Conservation (phyloP, 2,888 invertebrate genomes). For the Eilema sororculum region DNA sequence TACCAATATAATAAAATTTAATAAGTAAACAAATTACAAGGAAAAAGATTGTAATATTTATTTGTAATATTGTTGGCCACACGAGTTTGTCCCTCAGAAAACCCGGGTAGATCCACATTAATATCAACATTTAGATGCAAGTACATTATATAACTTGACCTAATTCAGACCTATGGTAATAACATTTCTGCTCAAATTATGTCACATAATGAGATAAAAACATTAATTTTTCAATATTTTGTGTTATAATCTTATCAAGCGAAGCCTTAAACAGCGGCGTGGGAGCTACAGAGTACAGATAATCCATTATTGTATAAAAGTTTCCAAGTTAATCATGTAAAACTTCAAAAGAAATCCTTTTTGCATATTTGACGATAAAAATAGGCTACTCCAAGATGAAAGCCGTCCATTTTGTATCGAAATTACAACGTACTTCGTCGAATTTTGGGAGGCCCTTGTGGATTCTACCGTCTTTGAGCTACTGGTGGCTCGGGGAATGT, state of each 20-base stretch:
- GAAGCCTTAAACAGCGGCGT: not conserved
- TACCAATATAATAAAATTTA: too few species aligned
- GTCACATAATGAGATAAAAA: not conserved
- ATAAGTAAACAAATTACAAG: too few species aligned
- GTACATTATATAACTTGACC: too few species aligned
- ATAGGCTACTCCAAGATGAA: not conserved
- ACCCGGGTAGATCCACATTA: too few species aligned
- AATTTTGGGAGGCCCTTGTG: not conserved
- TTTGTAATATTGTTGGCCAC: too few species aligned
- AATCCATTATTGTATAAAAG: not conserved
- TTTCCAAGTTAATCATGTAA: constrained; percentile 1
- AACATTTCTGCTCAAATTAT: not conserved
- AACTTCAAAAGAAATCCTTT: not conserved
- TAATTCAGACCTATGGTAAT: too few species aligned
- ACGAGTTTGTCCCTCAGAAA: too few species aligned
- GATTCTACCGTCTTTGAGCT: not conserved
- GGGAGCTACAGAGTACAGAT: not conserved
- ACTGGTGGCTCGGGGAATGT: not conserved
- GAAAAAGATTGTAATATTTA: too few species aligned
- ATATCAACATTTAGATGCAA: too few species aligned
- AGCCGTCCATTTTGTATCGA: not conserved
- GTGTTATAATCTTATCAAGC: not conserved
- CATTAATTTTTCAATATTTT: not conserved
- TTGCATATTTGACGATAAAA: constrained; percentile 4
- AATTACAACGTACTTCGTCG: not conserved